Percentiles rank a stretch among this genome's conserved stretches.
Conservation (phyloP, 2,888 invertebrate species). For the Achlya flavicornis region DNA sequence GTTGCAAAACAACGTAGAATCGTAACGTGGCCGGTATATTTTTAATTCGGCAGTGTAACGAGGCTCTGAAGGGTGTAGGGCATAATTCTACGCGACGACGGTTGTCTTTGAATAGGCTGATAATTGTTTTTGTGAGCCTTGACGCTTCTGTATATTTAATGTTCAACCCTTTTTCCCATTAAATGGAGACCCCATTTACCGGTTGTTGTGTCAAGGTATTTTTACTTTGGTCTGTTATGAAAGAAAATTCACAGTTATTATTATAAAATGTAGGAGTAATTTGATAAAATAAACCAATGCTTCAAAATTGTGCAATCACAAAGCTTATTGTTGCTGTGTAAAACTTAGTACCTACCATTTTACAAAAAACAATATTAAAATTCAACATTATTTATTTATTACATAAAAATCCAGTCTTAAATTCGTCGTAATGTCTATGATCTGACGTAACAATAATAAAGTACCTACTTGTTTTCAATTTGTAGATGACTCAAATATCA, state of each 20-base stretch:
- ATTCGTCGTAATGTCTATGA: no score
- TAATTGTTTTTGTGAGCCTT: conserved; percentile 24
- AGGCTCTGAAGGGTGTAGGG: conserved; percentile 62
- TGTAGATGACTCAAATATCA: background rate
- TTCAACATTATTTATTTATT: no score
- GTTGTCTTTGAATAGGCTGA: conserved; percentile 28
- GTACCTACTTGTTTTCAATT: background rate
- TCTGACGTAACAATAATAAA: background rate
- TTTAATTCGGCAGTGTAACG: conserved; percentile 43
- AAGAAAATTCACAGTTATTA: background rate
- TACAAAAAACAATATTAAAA: no score
- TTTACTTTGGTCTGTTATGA: background rate
- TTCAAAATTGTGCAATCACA: no score
- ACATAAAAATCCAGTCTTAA: no score
- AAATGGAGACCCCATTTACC: background rate
- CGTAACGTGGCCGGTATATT: conserved; percentile 34
- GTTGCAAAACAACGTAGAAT: conserved; percentile 42
- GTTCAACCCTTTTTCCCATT: background rate
- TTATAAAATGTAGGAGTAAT: no score
- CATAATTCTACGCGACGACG: conserved; percentile 22
- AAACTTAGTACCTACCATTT: no score
- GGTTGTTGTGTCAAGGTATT: background rate
- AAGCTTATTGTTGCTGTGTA: no score
- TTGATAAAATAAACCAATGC: no score
- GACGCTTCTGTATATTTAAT: conserved; percentile 8